phyloP scores from a whole-genome alignment of 2,113 vertebrate species.

The Psilopsiagon aurifrons region DNA sequence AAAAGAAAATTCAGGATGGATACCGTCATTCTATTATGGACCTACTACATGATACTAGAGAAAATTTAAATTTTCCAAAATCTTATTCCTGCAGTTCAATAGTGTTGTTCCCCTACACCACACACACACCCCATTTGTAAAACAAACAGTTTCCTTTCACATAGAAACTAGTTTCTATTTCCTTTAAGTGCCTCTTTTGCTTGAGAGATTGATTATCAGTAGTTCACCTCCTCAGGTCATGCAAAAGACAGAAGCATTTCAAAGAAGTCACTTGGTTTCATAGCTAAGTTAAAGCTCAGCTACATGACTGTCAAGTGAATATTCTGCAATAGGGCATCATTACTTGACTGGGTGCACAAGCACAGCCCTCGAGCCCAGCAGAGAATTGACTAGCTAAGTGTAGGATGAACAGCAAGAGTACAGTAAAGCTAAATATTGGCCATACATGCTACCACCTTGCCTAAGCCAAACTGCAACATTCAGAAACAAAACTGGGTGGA shows the following conservation, averaged over 20 bases:
- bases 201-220: slow-evolving; percentile 21
- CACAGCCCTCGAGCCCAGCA: not conserved
- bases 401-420: not conserved
- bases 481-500: not conserved
- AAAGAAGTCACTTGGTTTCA: slow-evolving; percentile 52
- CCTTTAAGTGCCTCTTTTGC: not conserved
- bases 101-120: not conserved
- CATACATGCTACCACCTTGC: not conserved
- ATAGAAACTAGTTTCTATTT: slow-evolving; percentile 57
- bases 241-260: not conserved
- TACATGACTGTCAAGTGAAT: rapidly evolving
- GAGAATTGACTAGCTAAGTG: not conserved
- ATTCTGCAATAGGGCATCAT: not conserved
- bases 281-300: not conserved
- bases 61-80: not conserved
- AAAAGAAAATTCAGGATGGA: not conserved
- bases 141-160: not conserved
- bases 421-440: not conserved
- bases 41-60: rapidly evolving
- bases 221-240: not conserved
- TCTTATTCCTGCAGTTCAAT: not conserved
- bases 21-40: not conserved
- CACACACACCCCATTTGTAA: not conserved
- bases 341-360: not conserved
- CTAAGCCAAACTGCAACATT: not conserved